Evolutionary conservation across 2,888 invertebrate species (phyloP), one percentile per base, ranked within the genome.

Genomic region (Lottia scabra): DNA sequence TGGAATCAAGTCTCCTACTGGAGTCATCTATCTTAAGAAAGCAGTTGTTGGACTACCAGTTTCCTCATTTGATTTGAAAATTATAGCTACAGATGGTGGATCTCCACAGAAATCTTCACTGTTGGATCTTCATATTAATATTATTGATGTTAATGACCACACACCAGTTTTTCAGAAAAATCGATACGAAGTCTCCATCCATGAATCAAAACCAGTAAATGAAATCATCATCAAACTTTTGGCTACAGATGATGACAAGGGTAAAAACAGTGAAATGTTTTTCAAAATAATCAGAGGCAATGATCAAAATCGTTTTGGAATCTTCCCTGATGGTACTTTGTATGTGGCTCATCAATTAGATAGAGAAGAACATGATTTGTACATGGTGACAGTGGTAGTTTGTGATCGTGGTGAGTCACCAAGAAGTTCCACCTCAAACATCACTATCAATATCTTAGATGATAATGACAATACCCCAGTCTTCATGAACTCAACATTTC

Each of bases 71-170:
- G 71, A 72, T 0, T 70, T 87, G 68, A 78, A 70, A 6, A 83
- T 88, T 0, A 78, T 79, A 10, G 88, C 85, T 0, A 78, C 75
- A 44, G 89, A 89, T 78, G 74, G 80, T 23, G 88, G 86, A 5
- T 72, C 76, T 5, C 80, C 85, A 15, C 72, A 78, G 30, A 77
- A 78, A 10, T 79, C 83, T 0, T 75, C 83, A 2, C 72, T 81
- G 10, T 79, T 83, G 65, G 74, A 74, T 19, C 74, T 88, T 2
- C 75, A 68, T 5, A 75, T 89, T 19, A 75, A 74, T 16, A 93
- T 98, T 5, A 95, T 95, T 84, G 97, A 98, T 88, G 96, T 97
- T 2, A 98, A 98, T 89, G 96, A 98, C 90, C 97, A 98, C 87
- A 97, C 97, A 0, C 98, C 98, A 13, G 94, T 96, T 2, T 98